phyloP scores from a whole-genome alignment of 2,113 vertebrate species.

The Grantiella picta region DNA sequence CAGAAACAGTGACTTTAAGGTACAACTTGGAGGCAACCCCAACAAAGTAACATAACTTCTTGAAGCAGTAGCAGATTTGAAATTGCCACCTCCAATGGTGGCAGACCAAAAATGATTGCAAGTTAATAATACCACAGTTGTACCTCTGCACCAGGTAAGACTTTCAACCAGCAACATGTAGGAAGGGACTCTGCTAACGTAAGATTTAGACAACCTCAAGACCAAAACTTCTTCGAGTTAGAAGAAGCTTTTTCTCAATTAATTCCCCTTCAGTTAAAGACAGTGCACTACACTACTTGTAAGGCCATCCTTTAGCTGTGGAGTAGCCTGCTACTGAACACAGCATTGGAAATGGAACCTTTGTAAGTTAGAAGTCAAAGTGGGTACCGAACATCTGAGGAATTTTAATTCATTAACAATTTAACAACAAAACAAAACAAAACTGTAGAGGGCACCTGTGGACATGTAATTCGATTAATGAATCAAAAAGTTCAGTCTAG shows the following conservation, averaged over 20 bases:
- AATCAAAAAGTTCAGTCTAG: not conserved
- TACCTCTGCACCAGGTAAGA: not conserved
- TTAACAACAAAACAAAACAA: not conserved
- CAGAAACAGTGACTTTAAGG: not conserved
- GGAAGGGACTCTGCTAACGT: not conserved
- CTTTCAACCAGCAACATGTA: not conserved
- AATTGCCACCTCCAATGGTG: not conserved
- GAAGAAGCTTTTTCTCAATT: not conserved
- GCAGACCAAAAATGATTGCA: not conserved
- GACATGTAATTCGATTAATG: not conserved
- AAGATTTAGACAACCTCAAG: not conserved
- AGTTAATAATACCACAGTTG: not conserved
- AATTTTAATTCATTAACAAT: not conserved
- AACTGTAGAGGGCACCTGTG: not conserved
- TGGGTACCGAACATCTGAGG: not conserved
- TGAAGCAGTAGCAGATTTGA: not conserved
- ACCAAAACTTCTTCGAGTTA: not conserved
- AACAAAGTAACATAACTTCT: not conserved
- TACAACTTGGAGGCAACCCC: not conserved
- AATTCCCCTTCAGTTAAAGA: not conserved
- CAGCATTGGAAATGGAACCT: not conserved
- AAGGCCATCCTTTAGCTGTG: not conserved
- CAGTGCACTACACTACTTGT: accelerated
- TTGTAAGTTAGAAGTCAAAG: not conserved
- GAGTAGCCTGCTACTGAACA: not conserved